Base-by-base conservation (phyloP, 2,888 invertebrate species). In the Andrena camellia region DNA sequence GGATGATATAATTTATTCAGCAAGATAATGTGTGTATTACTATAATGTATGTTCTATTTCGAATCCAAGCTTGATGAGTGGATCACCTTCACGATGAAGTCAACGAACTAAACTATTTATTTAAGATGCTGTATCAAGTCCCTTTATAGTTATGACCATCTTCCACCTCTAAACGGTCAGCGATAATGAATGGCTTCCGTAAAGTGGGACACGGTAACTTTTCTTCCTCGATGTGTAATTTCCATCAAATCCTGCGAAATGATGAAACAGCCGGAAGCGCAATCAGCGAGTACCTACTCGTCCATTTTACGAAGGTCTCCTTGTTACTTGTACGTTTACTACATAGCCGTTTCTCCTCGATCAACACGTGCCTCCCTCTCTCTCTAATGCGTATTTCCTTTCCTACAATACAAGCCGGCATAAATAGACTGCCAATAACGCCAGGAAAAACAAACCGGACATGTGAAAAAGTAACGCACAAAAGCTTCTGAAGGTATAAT, bases 231-330 rank as follows among this genome's bases (percentile, higher is more conserved):
- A 31, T 60, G 73, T 72, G 77, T 82, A 85, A 85, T 79, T 85
- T 82, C 78, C 74, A 78, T 81, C 70, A 71, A 85, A 85, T 85
- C 85, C 68, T 68, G 72, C 57, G 60, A 20, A 67, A 85, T 85
- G 81, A 85, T 82, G 73, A 78, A 85, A 68, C 70, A 74, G 78
- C 31, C 63, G 57, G 74, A 81, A 59, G 64, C 67, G 62, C 54
- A 78, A 71, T 70, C 67, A 77, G 62, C 75, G 82, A 63, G 35
- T 70, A 67, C 35, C 35, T 35, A 35, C 77, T 66, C 67, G 50
- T 66, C 64, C 59, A 33, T 23, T 67, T 62, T 20, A 10, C 59
- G 5, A 20, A 20, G 67, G 26, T 31, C 33, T 23, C 23, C 31
- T 33, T 50, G 13, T 20, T 50, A 29, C 50, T 48, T 57, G 67